A percentile compares a stretch with the other conserved stretches of the same genome.
These are phyloP conservation scores for Synodontis membranacea DNA, from an alignment of 2,113 vertebrate species.

Conservation along the genomic window DNA sequence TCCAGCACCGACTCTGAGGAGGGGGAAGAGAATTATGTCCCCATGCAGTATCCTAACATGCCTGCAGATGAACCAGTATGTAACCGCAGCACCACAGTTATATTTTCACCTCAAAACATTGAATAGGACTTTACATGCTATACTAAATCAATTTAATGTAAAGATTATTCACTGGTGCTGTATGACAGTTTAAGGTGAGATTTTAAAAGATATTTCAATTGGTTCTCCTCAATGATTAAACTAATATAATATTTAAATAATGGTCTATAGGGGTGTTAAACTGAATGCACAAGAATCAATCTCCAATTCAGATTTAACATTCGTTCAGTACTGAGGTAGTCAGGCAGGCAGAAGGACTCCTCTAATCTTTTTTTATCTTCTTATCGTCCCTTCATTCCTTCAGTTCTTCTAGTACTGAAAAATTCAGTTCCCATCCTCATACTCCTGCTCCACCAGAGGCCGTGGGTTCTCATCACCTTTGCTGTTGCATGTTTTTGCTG, in stretches of 20 bases:
- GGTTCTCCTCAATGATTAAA: not conserved
- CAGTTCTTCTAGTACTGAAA: slow-evolving; percentile 24
- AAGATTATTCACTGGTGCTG: slow-evolving; percentile 24
- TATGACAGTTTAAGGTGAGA: not conserved
- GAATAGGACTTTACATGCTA: not conserved
- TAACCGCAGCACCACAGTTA: slow-evolving; percentile 69
- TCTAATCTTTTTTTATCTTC: slow-evolving; percentile 15
- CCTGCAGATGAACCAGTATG: slow-evolving; percentile 92
- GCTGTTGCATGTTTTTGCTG: slow-evolving; percentile 15
- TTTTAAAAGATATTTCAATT: not conserved
- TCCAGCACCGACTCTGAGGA: slow-evolving; percentile 98
- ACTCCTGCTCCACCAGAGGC: slow-evolving; percentile 32
- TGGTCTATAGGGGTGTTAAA: not conserved
- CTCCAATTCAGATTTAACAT: not conserved
- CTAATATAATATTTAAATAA: not conserved
- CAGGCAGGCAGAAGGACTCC: slow-evolving; percentile 69
- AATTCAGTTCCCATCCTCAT: slow-evolving; percentile 48
- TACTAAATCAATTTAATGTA: not conserved
- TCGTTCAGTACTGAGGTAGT: not conserved
- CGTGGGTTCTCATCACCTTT: not conserved
- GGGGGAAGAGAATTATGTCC: slow-evolving; percentile 94
- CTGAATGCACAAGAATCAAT: not conserved
- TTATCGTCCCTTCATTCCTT: not conserved
- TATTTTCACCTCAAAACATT: not conserved
- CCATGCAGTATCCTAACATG: slow-evolving; percentile 89